Evolutionary conservation across 2,113 vertebrate genomes (phyloP), one percentile per base, ranked within the genome.

Genomic region (Cacatua alba): DNA sequence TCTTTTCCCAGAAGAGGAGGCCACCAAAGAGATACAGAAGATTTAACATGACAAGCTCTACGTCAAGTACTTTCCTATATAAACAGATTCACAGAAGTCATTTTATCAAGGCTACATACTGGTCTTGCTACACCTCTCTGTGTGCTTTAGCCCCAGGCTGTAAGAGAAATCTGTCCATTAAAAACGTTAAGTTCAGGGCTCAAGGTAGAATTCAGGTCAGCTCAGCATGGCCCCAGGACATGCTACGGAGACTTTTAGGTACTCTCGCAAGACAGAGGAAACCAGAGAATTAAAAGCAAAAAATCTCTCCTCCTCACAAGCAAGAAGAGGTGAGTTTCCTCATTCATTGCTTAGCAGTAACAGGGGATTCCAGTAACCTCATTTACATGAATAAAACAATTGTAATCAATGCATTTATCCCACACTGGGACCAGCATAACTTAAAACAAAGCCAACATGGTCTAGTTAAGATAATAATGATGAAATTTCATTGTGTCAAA

Each of bases 221-320:
- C n/a, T 60, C 57, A 77, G 26, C 60, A 68, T 0, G 0, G 81
- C 39, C 37, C 46, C 82, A 67, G 64, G 60, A 75, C 33, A 35
- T 0, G 0, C 39, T 31, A 23, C 9, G 0, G 2, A 81, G 77
- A 9, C 29, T 78, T 82, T 3, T 3, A 43, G 49, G 35, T 35
- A 23, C 4, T 60, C 52, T 64, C 44, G 69, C 13, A 39, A 43
- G 49, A 48, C 20, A 52, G 18, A 70, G 26, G 28, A 65, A 93
- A 44, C 2, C 3, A 53, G 9, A 86, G 35, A 82, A 6, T 44
- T 7, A 2, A 4, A 82, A 53, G 20, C 0, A 0, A 72, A 84
- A 74, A 57, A 11, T 5, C 15, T 72, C 9, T 65, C 35, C 53
- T 77, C 23, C 35, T 49, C 49, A 5, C 17, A 23, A 16, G 9